Evolutionary conservation across 2,113 vertebrate genomes (phyloP).

Genomic region (Smithornis capensis): DNA sequence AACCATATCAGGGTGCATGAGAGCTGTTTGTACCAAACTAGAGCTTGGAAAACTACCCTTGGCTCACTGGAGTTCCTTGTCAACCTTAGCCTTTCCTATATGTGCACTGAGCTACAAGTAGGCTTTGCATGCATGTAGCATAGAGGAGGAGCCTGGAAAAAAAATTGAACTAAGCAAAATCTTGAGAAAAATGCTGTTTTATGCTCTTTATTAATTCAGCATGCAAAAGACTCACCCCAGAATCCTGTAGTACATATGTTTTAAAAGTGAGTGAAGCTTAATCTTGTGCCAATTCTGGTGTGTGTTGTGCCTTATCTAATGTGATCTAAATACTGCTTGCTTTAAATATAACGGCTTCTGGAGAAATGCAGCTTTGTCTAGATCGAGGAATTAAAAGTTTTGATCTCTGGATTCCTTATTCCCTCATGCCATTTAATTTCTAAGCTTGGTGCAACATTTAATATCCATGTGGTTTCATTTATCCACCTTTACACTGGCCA

Average conservation of each 20-base stretch:
- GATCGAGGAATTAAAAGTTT: not conserved
- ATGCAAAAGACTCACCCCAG: not conserved
- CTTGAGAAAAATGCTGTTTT: not conserved
- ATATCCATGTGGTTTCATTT: constrained; percentile 21
- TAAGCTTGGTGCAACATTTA: not conserved
- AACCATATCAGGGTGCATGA: not conserved
- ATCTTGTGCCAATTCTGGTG: not conserved
- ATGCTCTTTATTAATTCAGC: not conserved
- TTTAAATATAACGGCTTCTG: not conserved
- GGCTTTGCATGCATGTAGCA: not conserved
- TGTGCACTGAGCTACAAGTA: not conserved
- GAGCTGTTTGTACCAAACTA: not conserved
- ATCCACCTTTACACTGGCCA: not conserved
- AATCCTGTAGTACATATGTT: not conserved
- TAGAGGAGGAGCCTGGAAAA: not conserved
- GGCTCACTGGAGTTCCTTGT: not conserved
- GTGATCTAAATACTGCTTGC: not conserved
- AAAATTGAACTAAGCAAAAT: not conserved
- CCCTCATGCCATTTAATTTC: not conserved
- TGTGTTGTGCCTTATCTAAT: not conserved
- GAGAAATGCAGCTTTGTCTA: not conserved
- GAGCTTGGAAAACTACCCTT: not conserved
- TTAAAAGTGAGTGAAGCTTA: not conserved
- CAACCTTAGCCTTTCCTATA: not conserved
- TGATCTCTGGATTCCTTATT: constrained; percentile 27